Evolutionary conservation across 2,888 invertebrate genomes (phyloP).

Genomic region (Drosophila paramelanica): DNA sequence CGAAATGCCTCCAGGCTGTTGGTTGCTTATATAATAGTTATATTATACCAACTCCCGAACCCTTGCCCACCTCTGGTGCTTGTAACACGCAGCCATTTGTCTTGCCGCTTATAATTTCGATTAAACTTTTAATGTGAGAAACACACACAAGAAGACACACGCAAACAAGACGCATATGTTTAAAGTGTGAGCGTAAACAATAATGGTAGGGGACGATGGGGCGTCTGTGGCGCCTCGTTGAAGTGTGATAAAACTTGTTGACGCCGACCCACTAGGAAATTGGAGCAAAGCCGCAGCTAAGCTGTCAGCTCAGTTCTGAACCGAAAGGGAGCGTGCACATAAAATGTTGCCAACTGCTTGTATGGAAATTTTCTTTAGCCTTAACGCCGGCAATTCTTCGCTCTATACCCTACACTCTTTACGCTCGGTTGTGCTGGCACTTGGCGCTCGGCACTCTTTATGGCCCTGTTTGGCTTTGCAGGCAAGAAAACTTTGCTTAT

Average conservation of each 20-base stretch:
- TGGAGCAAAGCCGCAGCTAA: conserved; percentile 78
- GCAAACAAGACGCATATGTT: conserved; percentile 49
- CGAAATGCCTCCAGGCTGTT: too few species aligned
- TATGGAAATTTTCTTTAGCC: conserved; percentile 55
- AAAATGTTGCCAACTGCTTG: conserved; percentile 41
- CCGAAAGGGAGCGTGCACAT: conserved; percentile 33
- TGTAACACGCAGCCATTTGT: conserved; percentile 81
- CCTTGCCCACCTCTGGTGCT: not conserved
- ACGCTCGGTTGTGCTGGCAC: not conserved
- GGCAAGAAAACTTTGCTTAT: conserved; percentile 64
- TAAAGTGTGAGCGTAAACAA: conserved; percentile 41
- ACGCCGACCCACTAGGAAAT: conserved; percentile 72
- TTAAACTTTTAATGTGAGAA: conserved; percentile 75
- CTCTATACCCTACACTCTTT: not conserved
- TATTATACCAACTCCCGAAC: too few species aligned
- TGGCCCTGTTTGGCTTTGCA: conserved; percentile 38
- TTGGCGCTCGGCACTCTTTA: conserved; percentile 34
- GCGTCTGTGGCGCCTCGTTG: conserved; percentile 4
- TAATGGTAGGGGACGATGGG: not conserved
- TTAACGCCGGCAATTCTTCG: conserved; percentile 37
- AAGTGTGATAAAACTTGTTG: conserved; percentile 59
- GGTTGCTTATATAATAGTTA: too few species aligned
- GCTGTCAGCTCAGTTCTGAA: conserved; percentile 61
- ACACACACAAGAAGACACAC: conserved; percentile 22
- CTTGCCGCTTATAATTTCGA: conserved; percentile 82